phyloP scores from a whole-genome alignment of 2,113 vertebrate species.

The Reinhardtius hippoglossoides region DNA sequence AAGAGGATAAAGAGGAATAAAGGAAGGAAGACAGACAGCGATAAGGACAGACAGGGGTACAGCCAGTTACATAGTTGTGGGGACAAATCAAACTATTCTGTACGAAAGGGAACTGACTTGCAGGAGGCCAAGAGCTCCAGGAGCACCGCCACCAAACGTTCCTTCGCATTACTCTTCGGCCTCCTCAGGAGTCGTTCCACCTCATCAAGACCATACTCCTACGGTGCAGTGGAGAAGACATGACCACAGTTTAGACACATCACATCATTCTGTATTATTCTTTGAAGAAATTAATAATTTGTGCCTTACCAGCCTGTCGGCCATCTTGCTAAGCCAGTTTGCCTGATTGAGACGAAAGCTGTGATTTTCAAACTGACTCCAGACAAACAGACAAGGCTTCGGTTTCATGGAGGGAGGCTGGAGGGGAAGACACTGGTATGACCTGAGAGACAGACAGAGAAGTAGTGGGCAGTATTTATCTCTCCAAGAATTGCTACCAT shows the following conservation, averaged over 20 bases:
- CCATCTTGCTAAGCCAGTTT: slow-evolving; percentile 91
- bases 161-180: slow-evolving; percentile 82
- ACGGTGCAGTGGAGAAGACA: neutral
- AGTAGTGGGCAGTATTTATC: neutral
- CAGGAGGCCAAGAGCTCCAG: slow-evolving; percentile 90
- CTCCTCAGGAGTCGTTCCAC: slow-evolving; percentile 86
- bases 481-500: too few species aligned
- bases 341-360: slow-evolving; percentile 88
- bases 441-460: slow-evolving; percentile 76
- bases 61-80: neutral
- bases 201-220: slow-evolving; percentile 89
- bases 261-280: neutral
- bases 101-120: slow-evolving; percentile 82
- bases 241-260: neutral
- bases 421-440: slow-evolving; percentile 86
- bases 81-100: neutral
- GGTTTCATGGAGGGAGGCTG: slow-evolving; percentile 72
- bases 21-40: too few species aligned
- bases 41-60: neutral
- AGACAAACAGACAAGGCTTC: slow-evolving; percentile 89
- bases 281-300: neutral
- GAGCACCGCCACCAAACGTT: slow-evolving; percentile 83
- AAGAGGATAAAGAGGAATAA: neutral
- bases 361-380: slow-evolving; percentile 93
- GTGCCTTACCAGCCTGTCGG: slow-evolving; percentile 87